phyloP scores from a whole-genome alignment of 2,888 invertebrate genomes.

The Diaphora mendica region DNA sequence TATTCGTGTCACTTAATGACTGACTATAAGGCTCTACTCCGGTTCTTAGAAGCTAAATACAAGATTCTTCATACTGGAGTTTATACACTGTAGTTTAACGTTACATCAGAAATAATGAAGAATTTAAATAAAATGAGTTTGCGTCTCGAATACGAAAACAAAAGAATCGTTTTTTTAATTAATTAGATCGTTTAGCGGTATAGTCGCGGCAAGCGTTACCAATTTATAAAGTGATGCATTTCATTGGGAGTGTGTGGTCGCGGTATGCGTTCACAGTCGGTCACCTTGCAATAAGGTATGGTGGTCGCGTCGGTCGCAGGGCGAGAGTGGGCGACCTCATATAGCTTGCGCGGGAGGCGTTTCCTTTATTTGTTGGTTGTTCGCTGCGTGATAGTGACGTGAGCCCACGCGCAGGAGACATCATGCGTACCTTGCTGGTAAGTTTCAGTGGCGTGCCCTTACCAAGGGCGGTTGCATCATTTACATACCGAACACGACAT shows the following conservation, averaged over 20 bases:
- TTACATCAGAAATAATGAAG: slow-evolving; percentile 23
- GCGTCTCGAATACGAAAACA: slow-evolving; percentile 59
- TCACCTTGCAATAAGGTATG: slow-evolving; percentile 84
- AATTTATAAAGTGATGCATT: slow-evolving; percentile 72
- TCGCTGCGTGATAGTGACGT: slow-evolving; percentile 81
- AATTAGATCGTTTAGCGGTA: slow-evolving; percentile 81
- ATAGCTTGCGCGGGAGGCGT: slow-evolving; percentile 80
- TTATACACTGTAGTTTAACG: background rate
- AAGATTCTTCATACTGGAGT: background rate
- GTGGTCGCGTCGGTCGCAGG: slow-evolving; percentile 80
- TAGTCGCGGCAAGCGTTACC: slow-evolving; percentile 67
- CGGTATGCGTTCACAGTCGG: slow-evolving; percentile 71
- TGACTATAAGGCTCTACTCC: slow-evolving; percentile 42
- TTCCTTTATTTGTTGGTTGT: slow-evolving; percentile 85
- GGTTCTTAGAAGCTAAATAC: slow-evolving; percentile 37
- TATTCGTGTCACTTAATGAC: slow-evolving; percentile 37
- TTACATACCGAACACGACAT: slow-evolving; percentile 45
- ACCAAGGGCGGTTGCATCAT: slow-evolving; percentile 59
- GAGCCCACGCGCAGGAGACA: slow-evolving; percentile 66
- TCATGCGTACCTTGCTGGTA: slow-evolving; percentile 82
- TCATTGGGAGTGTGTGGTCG: slow-evolving; percentile 52
- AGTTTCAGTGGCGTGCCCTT: slow-evolving; percentile 64
- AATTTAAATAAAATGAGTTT: slow-evolving; percentile 47
- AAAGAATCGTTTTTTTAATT: slow-evolving; percentile 66
- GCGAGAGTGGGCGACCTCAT: slow-evolving; percentile 86